Evolutionary conservation across 2,113 vertebrate genomes (phyloP), one percentile per base, ranked within the genome.

Genomic region (Paramisgurnus dabryanus): DNA sequence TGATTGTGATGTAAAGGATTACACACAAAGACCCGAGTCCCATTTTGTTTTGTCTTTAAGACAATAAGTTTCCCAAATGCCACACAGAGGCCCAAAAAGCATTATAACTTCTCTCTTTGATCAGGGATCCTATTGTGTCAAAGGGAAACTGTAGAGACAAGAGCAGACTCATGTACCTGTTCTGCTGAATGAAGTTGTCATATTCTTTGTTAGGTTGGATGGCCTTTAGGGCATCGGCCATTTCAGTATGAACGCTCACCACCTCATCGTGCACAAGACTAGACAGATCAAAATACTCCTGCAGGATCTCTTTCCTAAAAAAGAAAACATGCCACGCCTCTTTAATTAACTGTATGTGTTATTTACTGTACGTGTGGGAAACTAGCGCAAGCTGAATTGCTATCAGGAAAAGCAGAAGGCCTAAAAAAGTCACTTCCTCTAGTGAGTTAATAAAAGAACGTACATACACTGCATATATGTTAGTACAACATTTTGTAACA

Each of bases 251-350:
- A 66, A 96, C 71, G 0, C 82, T 82, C 65, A 93, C 86, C 83
- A 98, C 89, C 10, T 98, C 96, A 0, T 96, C 94, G 78, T 97
- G 93, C 58, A 97, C 92, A 83, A 98, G 85, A 83, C 95, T 96
- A 88, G 93, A 95, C 67, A 97, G 94, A 90, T 94, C 93, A 65
- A 94, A 91, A 85, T 97, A 99, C 18, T 99, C 97, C 85, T 92
- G 90, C 65, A 99, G 90, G 84, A 97, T 95, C 86, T 95, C 95
- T 89, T 96, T 97, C 83, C 97, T 99, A 63, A 8, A 15, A 17
- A 8, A 76, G 4, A 58, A n/a, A 78, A 22, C 10, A 67, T 11
- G 80, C 7, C 43, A 58, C 17, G 8, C 12, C 8, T 43, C 39
- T 84, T 43, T 40, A 2, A n/a, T 47, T 11, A 17, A 7, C 15